Evolutionary conservation across 2,888 invertebrate genomes (phyloP), one percentile per base, ranked within the genome.

Genomic region (Epiperipatus broadwayi): DNA sequence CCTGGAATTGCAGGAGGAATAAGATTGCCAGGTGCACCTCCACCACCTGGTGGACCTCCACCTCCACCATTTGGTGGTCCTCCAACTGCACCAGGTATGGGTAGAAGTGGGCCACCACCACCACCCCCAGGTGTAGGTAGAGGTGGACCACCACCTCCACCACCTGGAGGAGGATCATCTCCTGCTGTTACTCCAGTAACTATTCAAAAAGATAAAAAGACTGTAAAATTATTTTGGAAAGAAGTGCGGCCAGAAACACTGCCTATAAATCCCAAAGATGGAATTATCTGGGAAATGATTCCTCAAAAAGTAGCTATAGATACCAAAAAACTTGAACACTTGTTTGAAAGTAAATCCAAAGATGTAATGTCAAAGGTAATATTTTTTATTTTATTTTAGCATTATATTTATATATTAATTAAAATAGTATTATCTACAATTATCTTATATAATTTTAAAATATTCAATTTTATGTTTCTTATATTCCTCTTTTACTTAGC

Each of bases 161-260:
- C 48, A 35, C 44, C 48, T 8, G 35, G 41, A 5, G 41, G 37
- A 10, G 48, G 10, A 27, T 20, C 28, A 28, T 14, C 27, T 39
- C 31, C 18, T 35, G 14, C 36, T 32, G 39, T 25, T 4, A 3
- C 21, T 21, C 28, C 33, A 28, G 46, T 49, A 37, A 56, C 61
- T 41, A 51, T 49, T 18, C 51, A 53, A 37, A 50, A 48, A 40
- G 85, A 76, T 54, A 91, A 91, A 63, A 87, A 93, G 58, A 95
- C 95, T 18, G 80, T 97, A 10, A 91, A 91, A 61, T 65, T 97
- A 37, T 97, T 97, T 60, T 99, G 97, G 97, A 81, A 81, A 55
- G 89, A 95, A 61, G 61, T 67, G 2, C 54, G 58, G 35, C 49
- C 47, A 8, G 55, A 59, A 31, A 47, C 50, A 5, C 47, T 47